phyloP scores from a whole-genome alignment of 2,113 vertebrate genomes.

The Cyprinus carpio region DNA sequence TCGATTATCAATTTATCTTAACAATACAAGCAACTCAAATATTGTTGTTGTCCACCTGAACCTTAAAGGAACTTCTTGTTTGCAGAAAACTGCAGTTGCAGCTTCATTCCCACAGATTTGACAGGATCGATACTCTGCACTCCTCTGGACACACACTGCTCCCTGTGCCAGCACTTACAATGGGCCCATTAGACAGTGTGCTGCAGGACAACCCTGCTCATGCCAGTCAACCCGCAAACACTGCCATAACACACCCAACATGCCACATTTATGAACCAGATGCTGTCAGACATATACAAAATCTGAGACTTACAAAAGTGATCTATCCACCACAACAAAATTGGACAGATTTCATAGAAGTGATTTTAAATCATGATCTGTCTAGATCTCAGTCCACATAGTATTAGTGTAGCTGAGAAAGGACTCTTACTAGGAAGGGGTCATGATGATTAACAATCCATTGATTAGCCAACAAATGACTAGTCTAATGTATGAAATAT shows the following conservation, averaged over 20 bases:
- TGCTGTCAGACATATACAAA: background rate
- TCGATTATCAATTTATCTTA: background rate
- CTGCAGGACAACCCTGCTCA: background rate
- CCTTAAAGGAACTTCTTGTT: background rate
- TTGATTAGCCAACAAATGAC: no score
- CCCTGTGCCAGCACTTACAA: background rate
- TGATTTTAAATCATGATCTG: background rate
- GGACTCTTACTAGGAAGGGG: background rate
- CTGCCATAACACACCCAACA: background rate
- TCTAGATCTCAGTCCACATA: background rate
- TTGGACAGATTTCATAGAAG: background rate
- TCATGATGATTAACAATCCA: no score
- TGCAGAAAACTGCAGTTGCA: background rate
- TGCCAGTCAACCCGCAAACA: constrained; percentile 16
- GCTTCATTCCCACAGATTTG: background rate
- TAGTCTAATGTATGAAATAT: background rate
- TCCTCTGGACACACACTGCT: background rate
- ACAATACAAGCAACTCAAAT: background rate
- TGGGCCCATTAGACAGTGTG: constrained; percentile 5
- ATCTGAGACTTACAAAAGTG: no score
- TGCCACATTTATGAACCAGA: constrained; percentile 7
- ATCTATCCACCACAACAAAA: background rate
- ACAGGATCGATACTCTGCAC: background rate
- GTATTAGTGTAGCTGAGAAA: background rate
- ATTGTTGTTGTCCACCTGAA: background rate